phyloP scores from a whole-genome alignment of 2,113 vertebrate species.

The Tinamus guttatus region DNA sequence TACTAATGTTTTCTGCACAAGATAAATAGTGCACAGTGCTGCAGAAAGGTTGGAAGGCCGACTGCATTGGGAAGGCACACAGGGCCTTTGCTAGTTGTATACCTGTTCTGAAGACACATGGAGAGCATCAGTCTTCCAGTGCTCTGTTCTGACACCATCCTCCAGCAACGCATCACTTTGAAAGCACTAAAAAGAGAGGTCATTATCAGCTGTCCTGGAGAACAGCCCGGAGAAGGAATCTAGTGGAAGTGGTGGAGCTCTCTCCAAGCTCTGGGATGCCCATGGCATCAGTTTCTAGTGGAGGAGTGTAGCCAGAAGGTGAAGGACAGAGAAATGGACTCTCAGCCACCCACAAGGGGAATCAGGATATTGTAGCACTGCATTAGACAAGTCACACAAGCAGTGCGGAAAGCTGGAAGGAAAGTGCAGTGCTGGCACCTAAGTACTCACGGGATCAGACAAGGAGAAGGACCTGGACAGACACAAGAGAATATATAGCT shows the following conservation, averaged over 20 bases:
- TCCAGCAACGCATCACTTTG: not conserved
- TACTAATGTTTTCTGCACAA: not conserved
- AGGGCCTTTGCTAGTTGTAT: not conserved
- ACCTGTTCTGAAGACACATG: constrained; percentile 20
- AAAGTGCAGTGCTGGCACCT: not conserved
- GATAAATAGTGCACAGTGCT: not conserved
- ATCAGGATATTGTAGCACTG: not conserved
- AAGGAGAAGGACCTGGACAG: not conserved
- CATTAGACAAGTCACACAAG: not conserved
- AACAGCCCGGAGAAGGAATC: not conserved
- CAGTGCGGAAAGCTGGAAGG: not conserved
- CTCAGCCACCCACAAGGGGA: not conserved
- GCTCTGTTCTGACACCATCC: not conserved
- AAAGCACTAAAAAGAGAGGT: not conserved
- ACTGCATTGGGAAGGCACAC: not conserved
- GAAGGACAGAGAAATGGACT: not conserved
- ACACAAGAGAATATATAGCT: not conserved
- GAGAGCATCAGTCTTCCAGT: not conserved
- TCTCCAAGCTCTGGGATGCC: not conserved
- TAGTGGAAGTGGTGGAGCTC: not conserved
- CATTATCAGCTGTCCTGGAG: not conserved
- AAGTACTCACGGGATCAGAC: not conserved
- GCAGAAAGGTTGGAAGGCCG: not conserved
- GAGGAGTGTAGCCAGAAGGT: not conserved
- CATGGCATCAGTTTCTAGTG: not conserved